Conservation (phyloP, 1,140 invertebrate genomes). For the Calliopsis andreniformis region DNA sequence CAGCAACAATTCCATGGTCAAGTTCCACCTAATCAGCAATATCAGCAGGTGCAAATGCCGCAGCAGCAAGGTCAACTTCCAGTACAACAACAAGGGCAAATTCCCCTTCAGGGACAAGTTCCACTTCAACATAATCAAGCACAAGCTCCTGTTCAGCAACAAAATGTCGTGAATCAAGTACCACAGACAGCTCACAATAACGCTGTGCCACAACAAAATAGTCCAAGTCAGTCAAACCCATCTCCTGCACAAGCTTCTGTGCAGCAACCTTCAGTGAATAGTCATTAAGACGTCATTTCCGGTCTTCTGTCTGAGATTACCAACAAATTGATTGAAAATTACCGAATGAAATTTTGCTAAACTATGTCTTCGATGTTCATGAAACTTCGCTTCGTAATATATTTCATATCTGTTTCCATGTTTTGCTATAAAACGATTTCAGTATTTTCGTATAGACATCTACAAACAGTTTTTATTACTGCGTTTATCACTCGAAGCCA, state of each 20-base stretch:
- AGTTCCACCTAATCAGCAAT: conserved; percentile 34
- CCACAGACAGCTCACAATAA: conserved; percentile 53
- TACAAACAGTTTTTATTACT: not conserved
- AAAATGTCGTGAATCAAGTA: conserved; percentile 41
- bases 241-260: conserved; percentile 6
- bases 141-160: conserved; percentile 49
- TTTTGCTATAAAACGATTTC: not conserved
- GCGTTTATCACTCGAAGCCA: not conserved
- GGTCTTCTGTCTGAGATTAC: not conserved
- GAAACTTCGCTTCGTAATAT: not conserved
- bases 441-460: not conserved
- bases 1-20: conserved; percentile 58
- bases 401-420: not conserved
- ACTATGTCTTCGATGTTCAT: not conserved
- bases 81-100: conserved; percentile 70
- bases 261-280: no score
- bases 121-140: conserved; percentile 44
- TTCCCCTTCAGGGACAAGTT: conserved; percentile 68
- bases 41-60: conserved; percentile 32
- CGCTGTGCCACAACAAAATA: conserved; percentile 25
- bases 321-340: not conserved
- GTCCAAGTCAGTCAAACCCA: conserved; percentile 9
- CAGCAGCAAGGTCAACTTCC: conserved; percentile 52
- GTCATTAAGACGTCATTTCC: no score
- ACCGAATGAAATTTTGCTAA: not conserved